phyloP scores from a whole-genome alignment of 2,797 vertebrate genomes.

The Paedocypris micromegethes region DNA sequence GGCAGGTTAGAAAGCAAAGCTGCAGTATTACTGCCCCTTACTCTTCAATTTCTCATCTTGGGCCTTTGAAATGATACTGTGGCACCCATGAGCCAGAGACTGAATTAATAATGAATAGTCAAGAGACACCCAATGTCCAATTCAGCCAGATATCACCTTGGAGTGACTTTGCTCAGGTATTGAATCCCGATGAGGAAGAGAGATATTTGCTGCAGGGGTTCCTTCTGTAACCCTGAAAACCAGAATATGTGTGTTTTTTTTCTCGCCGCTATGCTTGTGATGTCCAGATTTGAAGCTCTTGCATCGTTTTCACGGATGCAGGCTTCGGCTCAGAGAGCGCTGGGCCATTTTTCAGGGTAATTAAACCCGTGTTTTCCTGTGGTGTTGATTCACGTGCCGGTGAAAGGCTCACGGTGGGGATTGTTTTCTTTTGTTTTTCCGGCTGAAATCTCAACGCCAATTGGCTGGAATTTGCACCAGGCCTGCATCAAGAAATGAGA shows the following conservation, averaged over 20 bases:
- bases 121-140: constrained; percentile 57
- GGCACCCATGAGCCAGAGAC: constrained; percentile 67
- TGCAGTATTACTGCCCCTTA: constrained; percentile 61
- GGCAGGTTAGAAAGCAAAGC: constrained; percentile 56
- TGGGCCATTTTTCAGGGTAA: constrained; percentile 46
- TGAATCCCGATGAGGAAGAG: constrained; percentile 51
- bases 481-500: constrained; percentile 57
- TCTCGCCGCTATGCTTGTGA: constrained; percentile 19
- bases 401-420: constrained; percentile 37
- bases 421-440: constrained; percentile 33
- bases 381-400: constrained; percentile 25
- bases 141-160: constrained; percentile 71
- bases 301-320: constrained; percentile 42
- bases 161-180: constrained; percentile 67
- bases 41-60: constrained; percentile 69
- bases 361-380: constrained; percentile 49
- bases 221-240: constrained; percentile 42
- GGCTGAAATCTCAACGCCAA: constrained; percentile 45
- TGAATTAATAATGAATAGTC: constrained; percentile 77
- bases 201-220: constrained; percentile 53
- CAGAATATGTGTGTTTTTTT: constrained; percentile 36
- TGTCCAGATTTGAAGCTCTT: constrained; percentile 39
- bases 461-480: constrained; percentile 51
- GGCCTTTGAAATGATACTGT: constrained; percentile 65
- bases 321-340: constrained; percentile 36